A percentile compares a stretch with the other conserved stretches of the same genome.
These are phyloP conservation scores for Blomia tropicalis DNA, from an alignment of 2,888 invertebrate species.

Conservation along the genomic window DNA sequence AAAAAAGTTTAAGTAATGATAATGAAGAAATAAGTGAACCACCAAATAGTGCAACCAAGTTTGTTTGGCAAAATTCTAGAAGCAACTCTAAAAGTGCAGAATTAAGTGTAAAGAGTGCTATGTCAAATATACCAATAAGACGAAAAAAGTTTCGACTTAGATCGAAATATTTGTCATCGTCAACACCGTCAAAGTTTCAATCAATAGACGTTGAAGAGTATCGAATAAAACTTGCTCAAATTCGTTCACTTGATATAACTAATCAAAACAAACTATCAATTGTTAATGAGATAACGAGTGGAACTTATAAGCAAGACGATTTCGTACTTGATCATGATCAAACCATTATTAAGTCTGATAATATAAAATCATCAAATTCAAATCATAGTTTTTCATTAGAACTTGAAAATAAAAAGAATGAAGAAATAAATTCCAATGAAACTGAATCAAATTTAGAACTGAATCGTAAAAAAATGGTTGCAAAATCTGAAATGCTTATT, in stretches of 20 bases:
- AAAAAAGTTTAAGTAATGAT: neutral
- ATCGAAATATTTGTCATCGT: neutral
- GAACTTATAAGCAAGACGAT: too few species aligned
- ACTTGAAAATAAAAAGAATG: too few species aligned
- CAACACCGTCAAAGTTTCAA: slow-evolving; percentile 4
- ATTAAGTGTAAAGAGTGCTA: neutral
- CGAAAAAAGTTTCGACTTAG: too few species aligned
- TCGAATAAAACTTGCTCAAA: neutral
- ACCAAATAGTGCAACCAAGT: neutral
- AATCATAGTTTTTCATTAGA: too few species aligned
- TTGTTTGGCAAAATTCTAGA: neutral
- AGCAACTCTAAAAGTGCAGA: neutral
- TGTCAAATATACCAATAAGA: neutral
- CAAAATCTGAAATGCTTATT: too few species aligned
- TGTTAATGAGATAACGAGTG: neutral
- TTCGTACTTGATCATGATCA: too few species aligned
- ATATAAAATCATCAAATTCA: too few species aligned
- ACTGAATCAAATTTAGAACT: too few species aligned
- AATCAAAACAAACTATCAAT: neutral
- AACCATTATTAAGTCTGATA: too few species aligned
- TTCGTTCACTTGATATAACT: neutral
- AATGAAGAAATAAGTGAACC: neutral
- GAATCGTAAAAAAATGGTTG: too few species aligned
- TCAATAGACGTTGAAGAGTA: too few species aligned
- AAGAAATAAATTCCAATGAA: too few species aligned